These are phyloP conservation scores for Rissa tridactyla DNA, from an alignment of 2,113 vertebrate genomes.

Conservation along the genomic window DNA sequence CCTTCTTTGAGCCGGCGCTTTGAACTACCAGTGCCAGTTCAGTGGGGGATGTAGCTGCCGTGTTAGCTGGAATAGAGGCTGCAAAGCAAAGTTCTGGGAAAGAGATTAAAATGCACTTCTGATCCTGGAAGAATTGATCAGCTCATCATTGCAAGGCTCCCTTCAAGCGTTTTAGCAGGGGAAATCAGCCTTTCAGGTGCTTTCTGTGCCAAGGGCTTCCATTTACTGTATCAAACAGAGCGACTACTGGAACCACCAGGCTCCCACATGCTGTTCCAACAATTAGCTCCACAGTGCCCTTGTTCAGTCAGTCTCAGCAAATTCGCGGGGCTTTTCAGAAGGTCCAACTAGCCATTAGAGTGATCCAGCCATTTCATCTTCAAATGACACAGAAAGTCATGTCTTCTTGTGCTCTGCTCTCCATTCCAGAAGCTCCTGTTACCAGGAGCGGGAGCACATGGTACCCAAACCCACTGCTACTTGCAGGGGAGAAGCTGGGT, in stretches of 20 bases:
- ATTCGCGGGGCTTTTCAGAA: not conserved
- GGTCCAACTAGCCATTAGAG: slow-evolving; percentile 3
- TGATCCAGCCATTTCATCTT: not conserved
- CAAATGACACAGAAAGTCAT: not conserved
- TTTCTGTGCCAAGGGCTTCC: slow-evolving; percentile 58
- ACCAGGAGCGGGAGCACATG: accelerated
- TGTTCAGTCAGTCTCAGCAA: slow-evolving; percentile 19
- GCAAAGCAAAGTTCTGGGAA: slow-evolving; percentile 54
- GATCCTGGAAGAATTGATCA: slow-evolving; percentile 58
- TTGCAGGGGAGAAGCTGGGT: not conserved
- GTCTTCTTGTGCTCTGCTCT: not conserved
- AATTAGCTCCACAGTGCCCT: slow-evolving; percentile 17
- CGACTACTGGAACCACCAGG: not conserved
- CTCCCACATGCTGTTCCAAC: not conserved
- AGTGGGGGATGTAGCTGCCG: not conserved
- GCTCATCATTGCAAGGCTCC: slow-evolving; percentile 38
- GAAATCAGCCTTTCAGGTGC: slow-evolving; percentile 52
- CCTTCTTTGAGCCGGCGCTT: not conserved
- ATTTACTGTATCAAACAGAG: slow-evolving; percentile 30
- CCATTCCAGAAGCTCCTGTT: not conserved
- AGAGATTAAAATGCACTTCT: slow-evolving; percentile 55
- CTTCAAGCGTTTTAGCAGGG: slow-evolving; percentile 41
- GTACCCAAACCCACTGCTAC: not conserved
- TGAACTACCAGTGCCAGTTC: slow-evolving; percentile 47
- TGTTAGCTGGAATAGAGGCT: slow-evolving; percentile 55